These are phyloP conservation scores for Aphrophora alni DNA, from an alignment of 2,888 invertebrate species.

Conservation along the genomic window DNA sequence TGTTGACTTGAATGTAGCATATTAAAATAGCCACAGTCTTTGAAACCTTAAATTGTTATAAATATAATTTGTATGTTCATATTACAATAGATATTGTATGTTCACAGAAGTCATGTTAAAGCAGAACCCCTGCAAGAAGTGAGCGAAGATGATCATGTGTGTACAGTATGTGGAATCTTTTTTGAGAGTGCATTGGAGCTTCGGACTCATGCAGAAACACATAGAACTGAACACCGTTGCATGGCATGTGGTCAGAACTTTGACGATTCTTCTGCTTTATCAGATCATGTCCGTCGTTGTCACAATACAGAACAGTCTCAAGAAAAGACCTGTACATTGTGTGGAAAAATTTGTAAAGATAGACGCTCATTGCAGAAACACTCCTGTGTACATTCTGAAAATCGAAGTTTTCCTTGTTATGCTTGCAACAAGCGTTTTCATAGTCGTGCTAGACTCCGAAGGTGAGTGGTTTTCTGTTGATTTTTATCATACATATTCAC, in stretches of 20 bases:
- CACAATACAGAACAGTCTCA: slow-evolving; percentile 14
- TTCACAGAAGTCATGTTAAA: slow-evolving; percentile 56
- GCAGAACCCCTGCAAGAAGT: slow-evolving; percentile 57
- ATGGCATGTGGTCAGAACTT: slow-evolving; percentile 25
- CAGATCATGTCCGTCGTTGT: slow-evolving; percentile 23
- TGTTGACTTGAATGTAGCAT: no score
- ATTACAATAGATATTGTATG: no score
- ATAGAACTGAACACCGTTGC: slow-evolving; percentile 54
- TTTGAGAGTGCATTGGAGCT: slow-evolving; percentile 78
- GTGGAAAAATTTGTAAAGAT: slow-evolving; percentile 65
- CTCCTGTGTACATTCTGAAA: slow-evolving; percentile 71
- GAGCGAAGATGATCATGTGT: slow-evolving; percentile 67
- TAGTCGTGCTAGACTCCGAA: slow-evolving; percentile 66
- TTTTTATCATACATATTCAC: no score
- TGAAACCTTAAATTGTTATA: no score
- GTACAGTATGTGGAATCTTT: slow-evolving; percentile 80
- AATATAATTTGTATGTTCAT: no score
- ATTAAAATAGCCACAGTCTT: no score
- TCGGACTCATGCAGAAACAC: slow-evolving; percentile 79
- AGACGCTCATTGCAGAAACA: slow-evolving; percentile 71
- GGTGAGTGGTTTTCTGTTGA: slow-evolving; percentile 53
- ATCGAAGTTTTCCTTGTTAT: slow-evolving; percentile 68
- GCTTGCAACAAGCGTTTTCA: slow-evolving; percentile 75
- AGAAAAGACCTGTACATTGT: slow-evolving; percentile 9
- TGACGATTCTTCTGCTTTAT: slow-evolving; percentile 12